Evolutionary conservation across 2,797 vertebrate genomes (phyloP).

Genomic region (Gymnodraco acuticeps): DNA sequence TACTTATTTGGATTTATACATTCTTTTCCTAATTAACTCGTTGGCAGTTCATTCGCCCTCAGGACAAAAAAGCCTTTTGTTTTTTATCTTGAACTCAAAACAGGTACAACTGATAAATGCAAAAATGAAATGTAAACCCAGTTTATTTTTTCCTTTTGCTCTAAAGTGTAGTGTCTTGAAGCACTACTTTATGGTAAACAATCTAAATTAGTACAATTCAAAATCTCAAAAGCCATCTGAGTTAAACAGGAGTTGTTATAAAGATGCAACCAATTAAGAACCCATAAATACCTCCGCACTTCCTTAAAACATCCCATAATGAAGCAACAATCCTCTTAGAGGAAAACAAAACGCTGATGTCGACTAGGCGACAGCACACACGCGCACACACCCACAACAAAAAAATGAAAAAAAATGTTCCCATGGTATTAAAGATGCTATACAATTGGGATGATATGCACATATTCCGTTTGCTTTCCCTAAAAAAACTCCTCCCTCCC

Average conservation of each 20-base stretch:
- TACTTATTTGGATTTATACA: constrained; percentile 83
- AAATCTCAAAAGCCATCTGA: constrained; percentile 94
- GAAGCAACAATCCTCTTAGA: constrained; percentile 99
- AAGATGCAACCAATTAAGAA: constrained; percentile 97
- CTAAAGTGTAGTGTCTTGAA: constrained; percentile 95
- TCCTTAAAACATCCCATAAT: constrained; percentile 94
- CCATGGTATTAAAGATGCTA: constrained; percentile 96
- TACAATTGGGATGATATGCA: constrained; percentile 98
- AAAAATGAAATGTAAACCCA: constrained; percentile 98
- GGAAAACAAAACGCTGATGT: constrained; percentile 99
- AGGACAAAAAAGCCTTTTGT: constrained; percentile 74
- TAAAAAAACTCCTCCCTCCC: constrained; percentile 62
- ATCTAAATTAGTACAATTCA: constrained; percentile 98
- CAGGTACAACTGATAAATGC: constrained; percentile 78
- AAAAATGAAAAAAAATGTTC: constrained; percentile 89
- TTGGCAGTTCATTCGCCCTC: constrained; percentile 75
- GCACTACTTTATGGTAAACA: constrained; percentile 99
- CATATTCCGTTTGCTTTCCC: constrained; percentile 89
- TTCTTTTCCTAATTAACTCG: constrained; percentile 82
- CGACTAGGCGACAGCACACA: constrained; percentile 98
- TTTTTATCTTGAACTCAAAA: constrained; percentile 76
- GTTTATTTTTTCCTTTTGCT: constrained; percentile 87
- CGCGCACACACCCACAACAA: constrained; percentile 68
- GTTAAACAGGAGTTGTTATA: constrained; percentile 96
- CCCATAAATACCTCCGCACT: constrained; percentile 99